A percentile compares a stretch with the other conserved stretches of the same genome.
These are phyloP conservation scores for Atractosteus spatula DNA, from an alignment of 2,113 vertebrate genomes.

Conservation along the genomic window DNA sequence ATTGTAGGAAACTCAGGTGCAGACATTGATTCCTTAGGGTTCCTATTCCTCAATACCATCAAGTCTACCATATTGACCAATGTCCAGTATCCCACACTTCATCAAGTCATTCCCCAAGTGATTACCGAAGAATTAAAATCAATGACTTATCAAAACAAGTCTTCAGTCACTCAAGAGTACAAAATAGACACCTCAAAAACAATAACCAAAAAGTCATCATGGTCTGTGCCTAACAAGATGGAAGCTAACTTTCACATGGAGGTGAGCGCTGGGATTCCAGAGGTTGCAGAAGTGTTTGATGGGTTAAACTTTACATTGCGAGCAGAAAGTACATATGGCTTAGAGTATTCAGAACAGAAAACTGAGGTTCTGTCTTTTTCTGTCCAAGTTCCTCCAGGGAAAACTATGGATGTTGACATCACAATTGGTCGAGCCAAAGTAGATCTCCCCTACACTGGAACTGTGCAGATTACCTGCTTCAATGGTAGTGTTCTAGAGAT, in stretches of 20 bases:
- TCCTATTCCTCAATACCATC: slow-evolving; percentile 11
- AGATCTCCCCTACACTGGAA: slow-evolving; percentile 12
- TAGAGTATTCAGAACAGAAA: background rate
- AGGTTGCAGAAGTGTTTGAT: background rate
- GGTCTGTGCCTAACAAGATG: slow-evolving; percentile 7
- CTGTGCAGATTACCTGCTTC: slow-evolving; percentile 1
- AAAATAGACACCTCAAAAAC: slow-evolving; percentile 7
- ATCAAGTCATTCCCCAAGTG: background rate
- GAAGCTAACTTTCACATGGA: background rate
- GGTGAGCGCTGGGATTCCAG: slow-evolving; percentile 7
- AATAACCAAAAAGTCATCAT: slow-evolving; percentile 11
- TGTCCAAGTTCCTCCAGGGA: slow-evolving; percentile 2
- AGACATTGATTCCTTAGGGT: slow-evolving; percentile 16
- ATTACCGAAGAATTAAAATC: slow-evolving; percentile 11
- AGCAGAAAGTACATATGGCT: background rate
- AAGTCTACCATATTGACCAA: background rate
- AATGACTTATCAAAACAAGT: background rate
- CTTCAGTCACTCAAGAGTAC: slow-evolving; percentile 1
- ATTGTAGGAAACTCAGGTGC: background rate
- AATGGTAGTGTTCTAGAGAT: background rate
- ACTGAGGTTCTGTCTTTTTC: background rate
- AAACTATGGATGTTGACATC: background rate
- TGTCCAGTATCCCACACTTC: slow-evolving; percentile 4
- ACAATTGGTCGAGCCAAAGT: slow-evolving; percentile 10
- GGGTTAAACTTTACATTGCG: background rate